A percentile compares a stretch with the other conserved stretches of the same genome.
phyloP scores from a whole-genome alignment of 1,140 invertebrate species.

The Phthorimaea operculella region DNA sequence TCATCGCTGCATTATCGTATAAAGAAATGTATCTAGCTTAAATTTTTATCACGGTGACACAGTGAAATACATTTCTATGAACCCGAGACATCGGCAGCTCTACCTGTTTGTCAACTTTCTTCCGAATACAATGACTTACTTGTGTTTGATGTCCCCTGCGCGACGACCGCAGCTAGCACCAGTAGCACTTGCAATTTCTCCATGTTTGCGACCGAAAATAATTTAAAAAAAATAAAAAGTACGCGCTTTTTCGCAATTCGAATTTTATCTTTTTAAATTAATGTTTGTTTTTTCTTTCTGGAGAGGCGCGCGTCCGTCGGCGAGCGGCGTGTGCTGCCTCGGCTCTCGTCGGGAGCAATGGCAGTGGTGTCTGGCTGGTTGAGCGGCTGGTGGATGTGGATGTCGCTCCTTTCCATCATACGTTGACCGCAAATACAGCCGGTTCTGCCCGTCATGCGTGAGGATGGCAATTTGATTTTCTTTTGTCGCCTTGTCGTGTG shows the following conservation, averaged over 20 bases:
- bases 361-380: conserved; percentile 26
- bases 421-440: conserved; percentile 3
- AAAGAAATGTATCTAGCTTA: no score
- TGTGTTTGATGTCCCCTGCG: conserved; percentile 45
- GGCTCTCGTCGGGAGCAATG: conserved; percentile 35
- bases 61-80: conserved; percentile 11
- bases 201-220: conserved; percentile 23
- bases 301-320: conserved; percentile 8
- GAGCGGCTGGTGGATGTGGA: neutral
- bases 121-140: conserved; percentile 42
- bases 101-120: conserved; percentile 42
- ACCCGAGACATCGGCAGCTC: conserved; percentile 18
- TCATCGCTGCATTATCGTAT: no score
- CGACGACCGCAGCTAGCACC: conserved; percentile 34
- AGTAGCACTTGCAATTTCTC: conserved; percentile 35
- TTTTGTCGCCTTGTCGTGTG: neutral
- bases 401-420: conserved; percentile 1
- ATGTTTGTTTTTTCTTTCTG: conserved; percentile 15
- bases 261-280: conserved; percentile 14
- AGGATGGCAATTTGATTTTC: conserved; percentile 2
- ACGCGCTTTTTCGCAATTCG: conserved; percentile 10
- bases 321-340: conserved; percentile 23
- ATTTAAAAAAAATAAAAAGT: conserved; percentile 12
- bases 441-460: conserved; percentile 1
- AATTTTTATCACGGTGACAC: neutral